Evolutionary conservation across 2,797 vertebrate genomes (phyloP).

Genomic region (Rhynchotus rufescens): DNA sequence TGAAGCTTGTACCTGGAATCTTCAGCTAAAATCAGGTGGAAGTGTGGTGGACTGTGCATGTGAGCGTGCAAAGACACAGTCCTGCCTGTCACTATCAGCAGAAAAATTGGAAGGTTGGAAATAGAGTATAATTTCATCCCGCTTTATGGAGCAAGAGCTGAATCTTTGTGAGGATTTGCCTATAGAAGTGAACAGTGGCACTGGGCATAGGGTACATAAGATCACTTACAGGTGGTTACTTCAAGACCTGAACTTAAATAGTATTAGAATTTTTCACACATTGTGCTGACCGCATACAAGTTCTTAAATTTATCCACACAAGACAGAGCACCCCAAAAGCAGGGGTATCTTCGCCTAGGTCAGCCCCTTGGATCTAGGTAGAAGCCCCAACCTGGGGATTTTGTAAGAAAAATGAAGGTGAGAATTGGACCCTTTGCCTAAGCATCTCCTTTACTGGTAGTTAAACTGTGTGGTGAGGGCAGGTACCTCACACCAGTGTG

Average conservation of each 20-base stretch:
- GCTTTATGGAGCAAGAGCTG: background rate
- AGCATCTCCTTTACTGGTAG: background rate
- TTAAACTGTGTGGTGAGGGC: background rate
- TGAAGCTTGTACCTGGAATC: conserved; percentile 11
- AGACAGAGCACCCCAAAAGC: background rate
- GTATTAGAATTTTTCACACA: background rate
- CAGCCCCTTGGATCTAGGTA: background rate
- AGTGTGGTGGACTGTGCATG: background rate
- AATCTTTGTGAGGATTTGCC: background rate
- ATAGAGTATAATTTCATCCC: background rate
- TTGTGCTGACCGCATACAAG: background rate
- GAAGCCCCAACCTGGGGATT: background rate
- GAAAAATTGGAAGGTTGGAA: background rate
- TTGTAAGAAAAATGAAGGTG: background rate
- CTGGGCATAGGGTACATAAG: background rate
- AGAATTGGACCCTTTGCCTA: background rate
- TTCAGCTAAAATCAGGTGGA: background rate
- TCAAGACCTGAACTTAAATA: background rate
- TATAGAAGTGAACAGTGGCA: background rate
- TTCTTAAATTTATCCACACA: background rate
- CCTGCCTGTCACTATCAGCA: background rate
- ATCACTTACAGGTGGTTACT: background rate
- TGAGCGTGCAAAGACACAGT: background rate
- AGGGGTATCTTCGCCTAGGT: background rate
- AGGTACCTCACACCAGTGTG: background rate